phyloP scores from a whole-genome alignment of 2,888 invertebrate species.

The Muschampia plurimacula region DNA sequence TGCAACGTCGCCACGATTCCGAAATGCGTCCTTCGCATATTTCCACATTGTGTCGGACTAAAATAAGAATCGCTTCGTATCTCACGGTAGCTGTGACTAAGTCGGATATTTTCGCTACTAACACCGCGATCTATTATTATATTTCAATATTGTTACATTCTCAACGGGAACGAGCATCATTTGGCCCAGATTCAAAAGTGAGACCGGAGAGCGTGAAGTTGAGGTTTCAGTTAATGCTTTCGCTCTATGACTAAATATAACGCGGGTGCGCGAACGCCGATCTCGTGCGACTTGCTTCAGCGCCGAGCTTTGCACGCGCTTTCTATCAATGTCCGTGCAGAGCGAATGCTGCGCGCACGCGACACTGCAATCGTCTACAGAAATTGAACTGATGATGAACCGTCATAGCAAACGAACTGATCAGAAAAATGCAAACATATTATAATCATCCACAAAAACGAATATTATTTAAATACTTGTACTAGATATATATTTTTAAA shows the following conservation, averaged over 20 bases:
- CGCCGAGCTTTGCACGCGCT: constrained; percentile 34
- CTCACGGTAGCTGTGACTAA: constrained; percentile 75
- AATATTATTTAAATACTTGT: not conserved
- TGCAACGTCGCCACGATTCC: constrained; percentile 38
- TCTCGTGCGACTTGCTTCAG: constrained; percentile 39
- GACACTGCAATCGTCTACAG: constrained; percentile 21
- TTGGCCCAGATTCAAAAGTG: constrained; percentile 85
- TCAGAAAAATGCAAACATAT: not conserved
- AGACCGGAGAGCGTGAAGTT: constrained; percentile 80
- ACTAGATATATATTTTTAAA: no score
- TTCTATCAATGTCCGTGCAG: constrained; percentile 38
- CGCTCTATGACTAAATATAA: constrained; percentile 79
- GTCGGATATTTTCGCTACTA: constrained; percentile 79
- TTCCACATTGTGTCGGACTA: constrained; percentile 73
- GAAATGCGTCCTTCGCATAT: constrained; percentile 71
- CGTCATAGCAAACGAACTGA: constrained; percentile 14
- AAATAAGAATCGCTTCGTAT: constrained; percentile 68
- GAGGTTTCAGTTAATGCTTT: constrained; percentile 81
- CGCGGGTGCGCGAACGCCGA: constrained; percentile 53
- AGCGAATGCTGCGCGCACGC: constrained; percentile 46
- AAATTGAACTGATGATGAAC: constrained; percentile 26
- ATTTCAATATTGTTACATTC: constrained; percentile 85
- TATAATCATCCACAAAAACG: not conserved
- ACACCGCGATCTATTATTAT: constrained; percentile 80
- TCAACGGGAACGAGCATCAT: constrained; percentile 78